Percentiles rank a stretch among this genome's conserved stretches.
Evolutionary conservation across 2,113 vertebrate genomes (phyloP).

Genomic region (Entomyzon cyanotis): DNA sequence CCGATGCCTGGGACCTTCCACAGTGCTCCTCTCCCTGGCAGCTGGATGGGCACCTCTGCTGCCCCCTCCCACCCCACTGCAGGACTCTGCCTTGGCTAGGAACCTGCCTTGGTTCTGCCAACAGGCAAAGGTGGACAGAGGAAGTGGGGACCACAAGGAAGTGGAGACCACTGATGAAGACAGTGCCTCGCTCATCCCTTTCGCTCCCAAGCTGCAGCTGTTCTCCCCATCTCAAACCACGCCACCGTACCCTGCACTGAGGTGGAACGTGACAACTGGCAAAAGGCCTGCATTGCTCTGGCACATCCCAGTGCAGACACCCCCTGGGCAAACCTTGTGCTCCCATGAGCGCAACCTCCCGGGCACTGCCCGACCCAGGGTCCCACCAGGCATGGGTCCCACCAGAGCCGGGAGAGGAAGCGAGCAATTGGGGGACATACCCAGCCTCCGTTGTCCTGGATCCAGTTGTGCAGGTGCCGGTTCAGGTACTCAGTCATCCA

Average conservation of each 20-base stretch:
- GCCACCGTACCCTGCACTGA: rapidly evolving
- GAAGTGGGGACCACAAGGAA: background rate
- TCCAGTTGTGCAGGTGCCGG: constrained; percentile 91
- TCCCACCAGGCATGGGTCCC: rapidly evolving
- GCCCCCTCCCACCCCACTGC: background rate
- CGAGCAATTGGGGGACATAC: constrained; percentile 70
- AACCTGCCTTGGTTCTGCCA: background rate
- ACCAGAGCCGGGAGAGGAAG: background rate
- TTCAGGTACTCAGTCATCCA: constrained; percentile 99
- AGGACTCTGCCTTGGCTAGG: background rate
- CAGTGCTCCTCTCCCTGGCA: background rate
- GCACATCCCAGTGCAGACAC: rapidly evolving
- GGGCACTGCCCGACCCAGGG: rapidly evolving
- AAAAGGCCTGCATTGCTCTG: background rate
- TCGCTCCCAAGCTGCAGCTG: rapidly evolving
- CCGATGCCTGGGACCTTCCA: rapidly evolving
- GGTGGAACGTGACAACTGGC: background rate
- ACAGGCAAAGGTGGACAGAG: background rate
- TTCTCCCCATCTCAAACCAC: background rate
- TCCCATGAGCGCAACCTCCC: rapidly evolving
- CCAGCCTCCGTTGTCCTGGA: constrained; percentile 98
- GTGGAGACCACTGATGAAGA: rapidly evolving
- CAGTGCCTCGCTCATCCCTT: background rate
- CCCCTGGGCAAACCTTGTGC: background rate
- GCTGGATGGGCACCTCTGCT: background rate